A percentile compares a stretch with the other conserved stretches of the same genome.
phyloP scores from a whole-genome alignment of 1,140 invertebrate species.

The Drosophila lacteicornis region DNA sequence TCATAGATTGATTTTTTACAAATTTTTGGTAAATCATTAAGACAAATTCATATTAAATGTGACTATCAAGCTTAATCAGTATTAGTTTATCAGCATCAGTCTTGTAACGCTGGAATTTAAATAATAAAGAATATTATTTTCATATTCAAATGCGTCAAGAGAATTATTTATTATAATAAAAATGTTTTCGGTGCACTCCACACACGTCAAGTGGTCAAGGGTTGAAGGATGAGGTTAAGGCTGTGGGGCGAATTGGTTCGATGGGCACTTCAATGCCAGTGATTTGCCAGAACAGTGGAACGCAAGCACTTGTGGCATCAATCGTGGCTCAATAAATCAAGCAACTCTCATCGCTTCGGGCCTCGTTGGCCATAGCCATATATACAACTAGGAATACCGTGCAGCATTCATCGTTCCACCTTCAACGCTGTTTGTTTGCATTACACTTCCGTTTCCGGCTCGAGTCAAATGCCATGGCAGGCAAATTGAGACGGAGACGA shows the following conservation, averaged over 20 bases:
- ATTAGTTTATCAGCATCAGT: too few species aligned
- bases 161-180: not conserved
- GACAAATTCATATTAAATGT: too few species aligned
- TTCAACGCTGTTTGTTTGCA: constrained; percentile 52
- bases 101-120: too few species aligned
- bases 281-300: constrained; percentile 57
- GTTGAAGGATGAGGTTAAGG: constrained; percentile 15
- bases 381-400: not conserved
- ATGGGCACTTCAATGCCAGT: constrained; percentile 55
- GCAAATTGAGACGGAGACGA: constrained; percentile 60
- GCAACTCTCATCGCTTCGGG: constrained; percentile 45
- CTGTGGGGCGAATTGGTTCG: constrained; percentile 24
- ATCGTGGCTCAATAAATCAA: constrained; percentile 65
- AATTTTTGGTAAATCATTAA: not conserved
- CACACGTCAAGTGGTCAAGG: constrained; percentile 35
- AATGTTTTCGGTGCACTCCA: constrained; percentile 2
- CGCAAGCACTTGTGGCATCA: constrained; percentile 67
- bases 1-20: not conserved
- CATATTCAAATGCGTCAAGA: not conserved
- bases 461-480: constrained; percentile 58
- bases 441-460: constrained; percentile 67
- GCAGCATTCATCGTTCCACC: constrained; percentile 7
- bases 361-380: constrained; percentile 14
- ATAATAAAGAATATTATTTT: not conserved
- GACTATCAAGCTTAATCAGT: too few species aligned